Base-by-base conservation (phyloP, 2,888 invertebrate species). In the Azorinus chamasolen region DNA sequence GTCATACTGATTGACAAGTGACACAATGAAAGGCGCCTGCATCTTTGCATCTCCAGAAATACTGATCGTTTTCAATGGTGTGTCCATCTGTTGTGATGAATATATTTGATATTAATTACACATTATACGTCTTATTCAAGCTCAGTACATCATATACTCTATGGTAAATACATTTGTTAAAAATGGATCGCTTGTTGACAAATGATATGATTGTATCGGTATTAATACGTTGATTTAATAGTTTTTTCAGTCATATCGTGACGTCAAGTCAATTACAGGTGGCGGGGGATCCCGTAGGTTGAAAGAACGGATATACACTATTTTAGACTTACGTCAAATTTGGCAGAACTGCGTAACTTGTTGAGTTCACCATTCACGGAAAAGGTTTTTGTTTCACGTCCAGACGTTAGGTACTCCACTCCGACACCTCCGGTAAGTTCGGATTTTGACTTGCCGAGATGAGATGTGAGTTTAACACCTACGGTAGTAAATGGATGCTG, bases 401-500 rank as follows among this genome's bases (percentile, higher is more conserved):
- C 59, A 20, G 73, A 77, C 59, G 87, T 87, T 45, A 84, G 72
- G 73, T 89, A 90, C 45, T 86, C 70, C 54, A 86, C 57, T 24
- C 83, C 77, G 12, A 84, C 50, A 22, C 76, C 84, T n/a, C 81
- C 83, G 14, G 81, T 75, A 12, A 79, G 55, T 41, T 61, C 76
- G n/a, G 82, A 72, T 25, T 72, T 57, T 20, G 82, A 76, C 45
- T 80, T 75, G 45, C 83, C 84, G 25, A 84, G 25, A 58, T 85
- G 81, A 14, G 85, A 85, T 12, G 71, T 69, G 43, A 88, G 32
- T 53, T 84, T 62, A 6, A 89, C 66, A 68, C 89, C 89, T 12
- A 88, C 80, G 25, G 80, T 79, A 39, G 87, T 87, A 65, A 74
- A 79, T 24, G 88, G 88, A 55, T 91, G 91, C 18, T 80, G 77